phyloP scores from a whole-genome alignment of 2,113 vertebrate genomes.

The Hucho hucho region DNA sequence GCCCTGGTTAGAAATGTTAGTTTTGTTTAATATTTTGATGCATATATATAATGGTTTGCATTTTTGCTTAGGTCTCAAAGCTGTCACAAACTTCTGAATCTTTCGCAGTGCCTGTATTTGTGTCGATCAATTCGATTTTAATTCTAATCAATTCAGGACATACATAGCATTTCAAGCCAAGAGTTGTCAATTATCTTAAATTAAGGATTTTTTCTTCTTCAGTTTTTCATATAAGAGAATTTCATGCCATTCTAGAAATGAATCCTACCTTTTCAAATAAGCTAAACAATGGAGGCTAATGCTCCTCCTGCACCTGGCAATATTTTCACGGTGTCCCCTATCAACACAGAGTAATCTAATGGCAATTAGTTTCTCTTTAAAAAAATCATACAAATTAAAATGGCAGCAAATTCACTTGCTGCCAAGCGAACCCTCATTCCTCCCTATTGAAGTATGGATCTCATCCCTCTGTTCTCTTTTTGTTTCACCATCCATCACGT shows the following conservation, averaged over 20 bases:
- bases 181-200: constrained; percentile 26
- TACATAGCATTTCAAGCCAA: constrained; percentile 20
- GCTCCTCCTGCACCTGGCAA: constrained; percentile 40
- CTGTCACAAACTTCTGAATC: no score
- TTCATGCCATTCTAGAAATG: constrained; percentile 15
- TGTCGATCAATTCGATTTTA: no score
- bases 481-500: constrained; percentile 48
- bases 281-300: constrained; percentile 51
- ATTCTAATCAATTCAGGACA: background rate
- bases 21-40: no score
- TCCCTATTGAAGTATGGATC: no score
- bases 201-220: background rate
- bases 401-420: constrained; percentile 61
- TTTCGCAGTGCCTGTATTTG: no score
- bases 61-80: no score
- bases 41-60: no score
- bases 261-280: background rate
- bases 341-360: constrained; percentile 58
- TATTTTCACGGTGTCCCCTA: constrained; percentile 48
- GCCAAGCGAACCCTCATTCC: constrained; percentile 42
- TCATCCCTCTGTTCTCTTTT: constrained; percentile 50
- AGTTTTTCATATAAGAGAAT: constrained; percentile 33
- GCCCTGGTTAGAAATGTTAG: no score
- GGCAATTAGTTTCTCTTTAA: constrained; percentile 50
- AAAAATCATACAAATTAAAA: constrained; percentile 61